These are phyloP conservation scores for human DNA, from an alignment of 2,113 vertebrate genomes.

Conservation along the genomic window GRCh38 chr11:82507501-82508000, in stretches of 20 bases:
- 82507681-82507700: background rate
- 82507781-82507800: background rate
- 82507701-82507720: background rate
- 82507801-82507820: background rate
- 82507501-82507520: conserved; percentile 47
- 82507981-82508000: background rate
- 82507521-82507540: conserved; percentile 40
- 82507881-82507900: background rate
- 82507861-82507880: background rate
- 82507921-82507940: background rate
- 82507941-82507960: background rate
- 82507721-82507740: conserved; percentile 17
- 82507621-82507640: background rate
- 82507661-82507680: conserved; percentile 11
- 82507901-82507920: background rate
- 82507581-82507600: conserved; percentile 54
- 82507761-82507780: background rate
- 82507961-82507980: background rate
- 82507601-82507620: conserved; percentile 3
- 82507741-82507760: conserved; percentile 22
- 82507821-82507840: background rate
- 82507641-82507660: conserved; percentile 38
- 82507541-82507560: conserved; percentile 48
- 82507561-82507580: conserved; percentile 36
- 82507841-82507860: background rate